Evolutionary conservation across 2,113 vertebrate genomes (phyloP), one percentile per base, ranked within the genome.

Genomic region (Atherinomorus stipes): DNA sequence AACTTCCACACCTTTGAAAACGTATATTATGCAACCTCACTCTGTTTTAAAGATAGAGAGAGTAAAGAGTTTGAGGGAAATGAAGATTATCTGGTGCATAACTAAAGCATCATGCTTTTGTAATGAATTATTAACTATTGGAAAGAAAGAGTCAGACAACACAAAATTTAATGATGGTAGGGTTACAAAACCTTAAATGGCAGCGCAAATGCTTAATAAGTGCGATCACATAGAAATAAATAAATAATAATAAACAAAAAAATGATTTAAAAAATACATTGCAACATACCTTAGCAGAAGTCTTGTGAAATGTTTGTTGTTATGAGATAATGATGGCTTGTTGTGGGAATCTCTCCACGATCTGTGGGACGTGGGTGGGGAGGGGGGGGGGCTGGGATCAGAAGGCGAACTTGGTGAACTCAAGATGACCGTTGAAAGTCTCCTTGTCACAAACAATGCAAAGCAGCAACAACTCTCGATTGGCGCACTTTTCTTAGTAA

Each of bases 371-470:
- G 3, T 61, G 34, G 72, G 68, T n/a, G 61, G 42, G 21, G 31
- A 40, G 72, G 68, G 16, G 61, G 42, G 21, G 31, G 45, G 7
- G 31, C 15, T 7, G 40, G 76, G 74, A 74, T 83, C 74, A 85
- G 64, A 22, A 45, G 56, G 63, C 10, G 51, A 67, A 86, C 78
- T 78, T 66, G 0, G 0, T 7, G 68, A 90, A 59, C 85, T 68
- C 19, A 0, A 28, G 6, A 7, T 7, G 19, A 38, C 62, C n/a
- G 49, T 67, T 21, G 56, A 19, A 16, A 28, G 49, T 61, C 31
- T 51, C 70, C 1, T 7, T 1, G 25, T 45, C 16, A 26, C 22
- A 23, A n/a, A 2, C 8, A 9, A 22, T 10, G 3, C 18, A 58
- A 47, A 63, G 53, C 64, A 19, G 54, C 13, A 15, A 16, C 49